Conservation (phyloP, 2,113 vertebrate genomes). For the Clupea harengus region DNA sequence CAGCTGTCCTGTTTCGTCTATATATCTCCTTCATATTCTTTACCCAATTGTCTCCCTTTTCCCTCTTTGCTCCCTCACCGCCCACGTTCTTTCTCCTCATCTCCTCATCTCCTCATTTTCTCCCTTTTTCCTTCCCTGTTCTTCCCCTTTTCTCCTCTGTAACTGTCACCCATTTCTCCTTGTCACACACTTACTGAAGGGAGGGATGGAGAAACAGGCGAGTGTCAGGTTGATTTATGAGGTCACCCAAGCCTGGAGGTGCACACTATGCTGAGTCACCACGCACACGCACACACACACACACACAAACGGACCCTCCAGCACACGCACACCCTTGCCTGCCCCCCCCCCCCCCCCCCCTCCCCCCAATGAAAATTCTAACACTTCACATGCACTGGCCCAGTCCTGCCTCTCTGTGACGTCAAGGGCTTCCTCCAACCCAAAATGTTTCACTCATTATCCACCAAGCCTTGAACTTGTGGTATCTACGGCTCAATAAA, state of each 20-base stretch:
- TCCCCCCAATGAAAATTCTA: neutral
- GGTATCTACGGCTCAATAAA: neutral
- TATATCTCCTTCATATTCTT: neutral
- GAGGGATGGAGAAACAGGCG: conserved; percentile 47
- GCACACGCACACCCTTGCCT: neutral
- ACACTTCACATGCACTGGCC: neutral
- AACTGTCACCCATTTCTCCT: conserved; percentile 3
- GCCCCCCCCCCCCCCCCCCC: neutral
- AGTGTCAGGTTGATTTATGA: conserved; percentile 61
- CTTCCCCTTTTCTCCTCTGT: neutral
- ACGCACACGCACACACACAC: neutral
- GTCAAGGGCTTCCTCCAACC: neutral
- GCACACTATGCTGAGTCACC: conserved; percentile 63
- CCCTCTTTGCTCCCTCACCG: neutral
- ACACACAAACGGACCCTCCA: neutral
- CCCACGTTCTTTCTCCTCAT: neutral
- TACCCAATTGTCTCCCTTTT: neutral
- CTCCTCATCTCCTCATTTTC: conserved; percentile 10
- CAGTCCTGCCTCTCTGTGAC: neutral
- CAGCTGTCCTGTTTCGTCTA: neutral
- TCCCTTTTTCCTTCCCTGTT: conserved; percentile 8
- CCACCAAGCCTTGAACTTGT: neutral
- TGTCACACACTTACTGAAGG: conserved; percentile 47
- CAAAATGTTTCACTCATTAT: neutral
- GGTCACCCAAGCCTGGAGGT: conserved; percentile 57